Conservation (phyloP, 1,140 invertebrate species). For the Musca vetustissima region DNA sequence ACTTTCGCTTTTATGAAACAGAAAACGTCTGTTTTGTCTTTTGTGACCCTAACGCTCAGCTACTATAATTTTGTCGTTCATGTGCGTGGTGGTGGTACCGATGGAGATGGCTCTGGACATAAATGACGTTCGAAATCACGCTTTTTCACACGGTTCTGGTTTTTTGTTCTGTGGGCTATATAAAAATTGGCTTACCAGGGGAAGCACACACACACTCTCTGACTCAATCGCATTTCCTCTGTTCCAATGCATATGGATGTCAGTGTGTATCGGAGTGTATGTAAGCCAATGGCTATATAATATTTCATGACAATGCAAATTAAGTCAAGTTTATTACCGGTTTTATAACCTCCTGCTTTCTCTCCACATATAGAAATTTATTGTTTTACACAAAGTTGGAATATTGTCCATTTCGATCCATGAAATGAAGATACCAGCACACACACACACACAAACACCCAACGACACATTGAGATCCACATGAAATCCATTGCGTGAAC, state of each 20-base stretch:
- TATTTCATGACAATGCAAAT: constrained; percentile 23
- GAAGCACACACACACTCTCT: background rate
- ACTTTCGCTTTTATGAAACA: no score
- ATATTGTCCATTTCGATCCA: no score
- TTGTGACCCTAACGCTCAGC: no score
- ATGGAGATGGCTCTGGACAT: no score
- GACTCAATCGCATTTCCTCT: background rate
- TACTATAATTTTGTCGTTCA: no score
- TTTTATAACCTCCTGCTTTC: constrained; percentile 19
- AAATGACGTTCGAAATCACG: background rate
- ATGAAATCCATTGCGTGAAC: no score
- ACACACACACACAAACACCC: no score
- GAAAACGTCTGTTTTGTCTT: no score
- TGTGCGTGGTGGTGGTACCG: no score
- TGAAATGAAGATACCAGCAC: no score
- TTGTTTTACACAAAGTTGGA: constrained; percentile 9
- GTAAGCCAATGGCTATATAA: background rate
- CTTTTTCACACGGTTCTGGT: background rate
- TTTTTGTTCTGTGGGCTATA: background rate
- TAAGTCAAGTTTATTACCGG: constrained; percentile 24
- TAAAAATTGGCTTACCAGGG: background rate
- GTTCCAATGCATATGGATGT: background rate
- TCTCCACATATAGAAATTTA: constrained; percentile 16
- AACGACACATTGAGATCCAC: no score
- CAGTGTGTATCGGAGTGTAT: background rate